Evolutionary conservation across 2,113 vertebrate genomes (phyloP).

Genomic region (Macrotus californicus): DNA sequence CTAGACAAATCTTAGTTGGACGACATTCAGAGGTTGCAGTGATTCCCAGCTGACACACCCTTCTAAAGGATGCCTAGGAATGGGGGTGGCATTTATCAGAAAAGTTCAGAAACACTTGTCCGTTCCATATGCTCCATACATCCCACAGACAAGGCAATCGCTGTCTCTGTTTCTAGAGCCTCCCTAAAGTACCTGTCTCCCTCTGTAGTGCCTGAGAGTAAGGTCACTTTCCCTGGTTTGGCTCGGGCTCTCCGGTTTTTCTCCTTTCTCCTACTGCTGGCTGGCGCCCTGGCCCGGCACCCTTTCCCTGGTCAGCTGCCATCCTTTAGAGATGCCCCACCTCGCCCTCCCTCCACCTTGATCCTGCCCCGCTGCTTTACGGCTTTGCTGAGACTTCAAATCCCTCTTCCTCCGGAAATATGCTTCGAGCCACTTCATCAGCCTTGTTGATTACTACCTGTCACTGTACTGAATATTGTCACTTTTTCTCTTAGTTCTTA

Average conservation of each 20-base stretch:
- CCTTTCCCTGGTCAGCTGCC: not conserved
- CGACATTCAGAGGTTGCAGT: too few species aligned
- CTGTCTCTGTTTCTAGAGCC: not conserved
- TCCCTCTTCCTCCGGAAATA: fast-evolving
- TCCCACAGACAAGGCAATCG: not conserved
- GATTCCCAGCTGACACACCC: not conserved
- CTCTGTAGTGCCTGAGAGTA: too few species aligned
- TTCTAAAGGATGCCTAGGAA: fast-evolving
- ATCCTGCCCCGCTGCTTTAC: fast-evolving
- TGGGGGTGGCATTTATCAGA: too few species aligned
- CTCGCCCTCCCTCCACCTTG: not conserved
- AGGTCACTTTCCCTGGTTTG: not conserved
- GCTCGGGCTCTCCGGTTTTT: not conserved
- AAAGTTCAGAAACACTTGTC: not conserved
- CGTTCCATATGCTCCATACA: too few species aligned
- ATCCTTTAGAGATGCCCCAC: not conserved
- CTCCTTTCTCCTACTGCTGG: too few species aligned
- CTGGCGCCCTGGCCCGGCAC: not conserved
- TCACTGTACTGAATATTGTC: not conserved
- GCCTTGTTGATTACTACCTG: not conserved
- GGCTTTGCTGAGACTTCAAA: not conserved
- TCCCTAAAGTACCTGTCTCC: too few species aligned
- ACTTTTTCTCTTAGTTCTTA: not conserved
- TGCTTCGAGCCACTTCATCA: fast-evolving
- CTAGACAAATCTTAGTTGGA: not conserved